Conservation (phyloP, 64 coral and sea anemone genomes). For the Hydrozoanthus tunicans region DNA sequence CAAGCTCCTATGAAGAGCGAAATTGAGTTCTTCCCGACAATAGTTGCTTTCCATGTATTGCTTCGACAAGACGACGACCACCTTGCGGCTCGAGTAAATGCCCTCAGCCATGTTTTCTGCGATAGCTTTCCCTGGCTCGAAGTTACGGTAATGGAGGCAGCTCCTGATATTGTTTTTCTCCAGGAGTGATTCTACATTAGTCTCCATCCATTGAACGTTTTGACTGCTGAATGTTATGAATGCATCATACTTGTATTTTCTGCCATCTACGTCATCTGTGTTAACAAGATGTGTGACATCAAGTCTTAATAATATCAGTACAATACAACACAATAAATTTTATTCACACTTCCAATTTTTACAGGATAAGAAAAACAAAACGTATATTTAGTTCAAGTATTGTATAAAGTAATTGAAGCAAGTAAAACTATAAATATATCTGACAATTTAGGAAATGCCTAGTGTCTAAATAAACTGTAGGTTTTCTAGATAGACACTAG, state of each 20-base stretch:
- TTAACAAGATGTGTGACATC: background rate
- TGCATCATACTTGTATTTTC: slow-evolving; percentile 19
- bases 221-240: slow-evolving; percentile 39
- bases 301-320: no score
- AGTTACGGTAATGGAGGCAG: slow-evolving; percentile 21
- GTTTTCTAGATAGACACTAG: no score
- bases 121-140: slow-evolving; percentile 20
- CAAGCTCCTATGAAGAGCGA: slow-evolving; percentile 11
- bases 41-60: slow-evolving; percentile 32
- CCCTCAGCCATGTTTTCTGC: slow-evolving; percentile 40
- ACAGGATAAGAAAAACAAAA: no score
- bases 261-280: slow-evolving; percentile 41
- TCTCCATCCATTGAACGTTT: slow-evolving; percentile 16
- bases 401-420: no score
- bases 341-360: no score
- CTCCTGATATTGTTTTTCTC: background rate
- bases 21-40: slow-evolving; percentile 30
- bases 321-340: no score
- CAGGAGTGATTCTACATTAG: background rate
- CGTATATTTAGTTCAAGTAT: no score
- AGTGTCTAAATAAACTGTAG: no score
- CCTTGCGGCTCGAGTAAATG: slow-evolving; percentile 32
- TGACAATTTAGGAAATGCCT: no score
- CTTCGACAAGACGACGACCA: slow-evolving; percentile 36
- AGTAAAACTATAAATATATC: no score